These are phyloP conservation scores for Diglossa brunneiventris DNA, from an alignment of 2,113 vertebrate species.

Conservation along the genomic window DNA sequence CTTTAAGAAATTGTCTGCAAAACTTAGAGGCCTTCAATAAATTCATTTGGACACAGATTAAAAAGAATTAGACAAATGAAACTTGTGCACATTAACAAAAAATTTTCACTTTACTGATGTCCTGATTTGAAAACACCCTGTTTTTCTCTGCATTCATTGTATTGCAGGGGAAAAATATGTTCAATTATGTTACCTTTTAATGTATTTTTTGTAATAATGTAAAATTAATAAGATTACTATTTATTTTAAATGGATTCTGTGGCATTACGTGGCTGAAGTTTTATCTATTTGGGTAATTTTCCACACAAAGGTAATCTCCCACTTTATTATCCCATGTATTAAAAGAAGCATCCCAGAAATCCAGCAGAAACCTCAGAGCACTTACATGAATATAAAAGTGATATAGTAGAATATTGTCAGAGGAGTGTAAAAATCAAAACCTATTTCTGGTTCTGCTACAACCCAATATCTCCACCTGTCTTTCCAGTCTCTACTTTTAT, in stretches of 20 bases:
- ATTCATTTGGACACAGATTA: background rate
- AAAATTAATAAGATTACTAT: background rate
- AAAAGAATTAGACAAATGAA: background rate
- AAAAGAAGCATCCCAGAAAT: constrained; percentile 19
- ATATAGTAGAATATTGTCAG: background rate
- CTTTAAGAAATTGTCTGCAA: background rate
- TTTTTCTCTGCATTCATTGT: background rate
- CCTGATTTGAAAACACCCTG: background rate
- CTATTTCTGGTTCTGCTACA: background rate
- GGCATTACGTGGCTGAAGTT: background rate
- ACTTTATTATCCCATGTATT: background rate
- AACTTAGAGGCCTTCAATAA: background rate
- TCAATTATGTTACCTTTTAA: background rate
- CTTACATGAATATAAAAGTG: background rate
- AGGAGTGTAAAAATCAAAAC: background rate
- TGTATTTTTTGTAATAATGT: background rate
- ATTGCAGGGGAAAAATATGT: background rate
- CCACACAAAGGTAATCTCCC: background rate
- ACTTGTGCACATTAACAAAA: background rate
- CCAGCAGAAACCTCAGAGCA: background rate
- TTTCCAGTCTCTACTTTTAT: background rate
- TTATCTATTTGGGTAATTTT: background rate
- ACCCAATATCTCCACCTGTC: background rate
- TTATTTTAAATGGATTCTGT: background rate
- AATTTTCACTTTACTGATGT: background rate